Evolutionary conservation across 2,797 vertebrate species (phyloP).

Genomic region (Prunella strophiata): DNA sequence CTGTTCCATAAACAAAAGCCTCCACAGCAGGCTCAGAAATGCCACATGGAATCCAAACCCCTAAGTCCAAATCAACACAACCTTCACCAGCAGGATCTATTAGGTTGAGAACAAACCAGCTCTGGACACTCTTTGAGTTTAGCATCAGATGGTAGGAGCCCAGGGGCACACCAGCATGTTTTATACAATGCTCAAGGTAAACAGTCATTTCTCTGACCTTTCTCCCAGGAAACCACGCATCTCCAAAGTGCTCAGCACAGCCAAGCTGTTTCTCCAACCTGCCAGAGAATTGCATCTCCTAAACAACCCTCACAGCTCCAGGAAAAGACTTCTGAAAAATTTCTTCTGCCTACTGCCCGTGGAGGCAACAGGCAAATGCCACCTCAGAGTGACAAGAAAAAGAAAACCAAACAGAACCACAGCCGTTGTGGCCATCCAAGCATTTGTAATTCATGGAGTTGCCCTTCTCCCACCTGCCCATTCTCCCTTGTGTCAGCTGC

Average conservation of each 20-base stretch:
- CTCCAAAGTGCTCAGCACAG: neutral
- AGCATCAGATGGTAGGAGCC: neutral
- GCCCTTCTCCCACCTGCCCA: neutral
- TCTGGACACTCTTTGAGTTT: neutral
- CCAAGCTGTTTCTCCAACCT: neutral
- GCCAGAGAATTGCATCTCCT: neutral
- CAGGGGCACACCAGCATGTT: neutral
- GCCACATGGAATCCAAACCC: neutral
- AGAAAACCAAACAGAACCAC: neutral
- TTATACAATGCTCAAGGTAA: neutral
- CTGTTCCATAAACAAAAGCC: neutral
- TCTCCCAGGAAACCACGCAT: neutral
- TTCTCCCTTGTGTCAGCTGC: neutral
- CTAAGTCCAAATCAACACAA: neutral
- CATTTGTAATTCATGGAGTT: fast-evolving
- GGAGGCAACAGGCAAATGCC: neutral
- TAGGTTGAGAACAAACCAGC: neutral
- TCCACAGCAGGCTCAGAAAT: neutral
- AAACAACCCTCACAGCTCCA: neutral
- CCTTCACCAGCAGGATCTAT: neutral
- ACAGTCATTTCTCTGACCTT: neutral
- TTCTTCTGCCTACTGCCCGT: neutral
- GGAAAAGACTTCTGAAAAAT: neutral
- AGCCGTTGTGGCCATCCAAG: neutral
- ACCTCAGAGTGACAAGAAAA: neutral